Percentiles rank a stretch among this genome's conserved stretches.
These are phyloP conservation scores for Sipha maydis DNA, from an alignment of 2,888 invertebrate species.

Conservation along the genomic window DNA sequence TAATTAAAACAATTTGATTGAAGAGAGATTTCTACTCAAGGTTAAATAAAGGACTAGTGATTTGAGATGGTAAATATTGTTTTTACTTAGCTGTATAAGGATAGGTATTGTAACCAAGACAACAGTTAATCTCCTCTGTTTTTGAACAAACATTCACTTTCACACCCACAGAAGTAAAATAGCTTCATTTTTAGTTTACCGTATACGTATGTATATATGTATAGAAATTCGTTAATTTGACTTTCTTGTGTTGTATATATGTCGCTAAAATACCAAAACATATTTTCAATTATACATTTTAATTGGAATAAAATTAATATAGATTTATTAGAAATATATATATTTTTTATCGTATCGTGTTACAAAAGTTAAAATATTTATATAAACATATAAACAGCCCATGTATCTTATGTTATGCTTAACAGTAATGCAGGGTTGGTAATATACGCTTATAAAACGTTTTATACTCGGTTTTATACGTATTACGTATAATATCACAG, in stretches of 20 bases:
- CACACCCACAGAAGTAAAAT: slow-evolving; percentile 57
- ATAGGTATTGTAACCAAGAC: slow-evolving; percentile 35
- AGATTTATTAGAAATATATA: no score
- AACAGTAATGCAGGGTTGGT: no score
- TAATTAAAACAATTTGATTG: slow-evolving; percentile 41
- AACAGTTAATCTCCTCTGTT: slow-evolving; percentile 31
- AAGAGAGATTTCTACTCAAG: not conserved
- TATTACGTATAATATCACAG: no score
- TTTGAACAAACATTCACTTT: slow-evolving; percentile 49
- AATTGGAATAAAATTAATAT: not conserved
- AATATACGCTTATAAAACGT: no score
- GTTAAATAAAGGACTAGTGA: slow-evolving; percentile 42
- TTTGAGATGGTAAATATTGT: slow-evolving; percentile 45
- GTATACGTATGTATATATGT: no score
- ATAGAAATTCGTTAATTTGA: not conserved
- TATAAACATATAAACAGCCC: not conserved
- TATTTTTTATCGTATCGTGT: not conserved
- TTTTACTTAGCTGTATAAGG: slow-evolving; percentile 33
- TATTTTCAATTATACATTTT: not conserved
- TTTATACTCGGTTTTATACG: no score
- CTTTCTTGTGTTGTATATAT: not conserved
- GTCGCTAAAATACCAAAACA: not conserved
- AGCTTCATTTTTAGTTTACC: slow-evolving; percentile 5
- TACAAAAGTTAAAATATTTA: not conserved
- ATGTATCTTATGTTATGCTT: not conserved